These are phyloP conservation scores for Cladopsammia gracilis DNA, from an alignment of 64 coral and sea anemone species.

Conservation along the genomic window DNA sequence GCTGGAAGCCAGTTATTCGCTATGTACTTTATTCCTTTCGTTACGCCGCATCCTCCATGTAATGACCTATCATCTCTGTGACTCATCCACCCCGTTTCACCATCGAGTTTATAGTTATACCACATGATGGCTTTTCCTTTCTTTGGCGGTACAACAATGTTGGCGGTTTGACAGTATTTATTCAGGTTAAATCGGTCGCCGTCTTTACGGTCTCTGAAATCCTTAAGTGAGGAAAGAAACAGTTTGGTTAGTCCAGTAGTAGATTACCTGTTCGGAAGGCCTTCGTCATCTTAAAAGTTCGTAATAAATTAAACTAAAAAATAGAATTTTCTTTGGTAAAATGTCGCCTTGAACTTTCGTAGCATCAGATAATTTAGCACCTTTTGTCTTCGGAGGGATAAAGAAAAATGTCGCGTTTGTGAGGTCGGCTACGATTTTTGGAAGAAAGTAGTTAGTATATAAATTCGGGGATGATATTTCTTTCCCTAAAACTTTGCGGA, in stretches of 20 bases:
- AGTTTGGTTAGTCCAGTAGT: background rate
- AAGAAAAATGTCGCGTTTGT: too few species aligned
- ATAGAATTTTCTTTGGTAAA: too few species aligned
- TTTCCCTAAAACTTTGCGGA: too few species aligned
- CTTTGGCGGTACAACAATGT: slow-evolving; percentile 61
- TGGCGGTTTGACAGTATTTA: slow-evolving; percentile 68
- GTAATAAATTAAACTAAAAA: too few species aligned
- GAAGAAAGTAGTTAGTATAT: too few species aligned
- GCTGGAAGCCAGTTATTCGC: slow-evolving; percentile 80
- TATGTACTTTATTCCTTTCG: slow-evolving; percentile 71
- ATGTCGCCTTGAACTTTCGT: too few species aligned
- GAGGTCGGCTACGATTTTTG: too few species aligned
- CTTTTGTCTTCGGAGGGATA: too few species aligned
- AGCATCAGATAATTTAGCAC: too few species aligned
- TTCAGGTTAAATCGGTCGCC: slow-evolving; percentile 68
- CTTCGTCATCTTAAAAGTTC: too few species aligned
- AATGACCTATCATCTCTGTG: slow-evolving; percentile 59
- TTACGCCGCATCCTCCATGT: slow-evolving; percentile 77
- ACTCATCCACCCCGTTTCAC: slow-evolving; percentile 72
- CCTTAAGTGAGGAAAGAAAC: background rate
- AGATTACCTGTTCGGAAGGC: background rate
- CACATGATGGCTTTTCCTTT: slow-evolving; percentile 81
- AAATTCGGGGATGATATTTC: too few species aligned
- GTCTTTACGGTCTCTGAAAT: slow-evolving; percentile 67
- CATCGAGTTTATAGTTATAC: slow-evolving; percentile 67